Base-by-base conservation (phyloP, 2,888 invertebrate species). In the Limnephilus lunatus region DNA sequence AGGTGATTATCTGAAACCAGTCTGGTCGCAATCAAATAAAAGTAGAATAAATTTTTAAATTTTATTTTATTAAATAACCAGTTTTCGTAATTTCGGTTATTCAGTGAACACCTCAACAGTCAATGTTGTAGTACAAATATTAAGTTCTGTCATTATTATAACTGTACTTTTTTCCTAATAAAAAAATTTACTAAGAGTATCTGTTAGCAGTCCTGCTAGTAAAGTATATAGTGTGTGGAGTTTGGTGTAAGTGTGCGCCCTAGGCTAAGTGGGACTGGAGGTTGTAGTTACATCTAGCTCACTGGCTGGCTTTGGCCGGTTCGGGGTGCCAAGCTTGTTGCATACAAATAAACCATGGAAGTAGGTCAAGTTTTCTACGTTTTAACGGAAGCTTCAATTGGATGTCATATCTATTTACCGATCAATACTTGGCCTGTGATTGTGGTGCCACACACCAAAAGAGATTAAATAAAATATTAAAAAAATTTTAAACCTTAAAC, bases 241-340 rank as follows among this genome's bases (percentile, higher is more conserved):
- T 48, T 14, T 48, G 48, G 48, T 48, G 15, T 48, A 81, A 30
- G 32, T 82, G 44, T 86, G 68, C 2, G 25, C 25, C 7, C n/a
- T 68, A 12, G 48, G 11, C 12, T 7, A 31, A 19, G 39, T 31
- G 39, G 82, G 90, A 2, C 19, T 30, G 90, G 39, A 39, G 32
- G 80, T 89, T 25, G 88, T 7, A 32, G 80, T 32, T 68, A 11
- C 68, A 68, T 7, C 19, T 25, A 68, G 68, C 15, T 3, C 53
- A 35, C 30, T n/a, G 68, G 48, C 48, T 44, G 30, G 86, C 39
- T 81, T 89, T 89, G 80, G 81, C 68, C 25, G 32, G 19, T 35
- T 53, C 15, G 31, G 87, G 53, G 87, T 35, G n/a, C 3, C 81
- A 87, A 87, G 88, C 88, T 89, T 80, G 80, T 89, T 89, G 88